These are phyloP conservation scores for Bombus balteatus DNA, from an alignment of 1,140 invertebrate genomes.

Conservation along the genomic window DNA sequence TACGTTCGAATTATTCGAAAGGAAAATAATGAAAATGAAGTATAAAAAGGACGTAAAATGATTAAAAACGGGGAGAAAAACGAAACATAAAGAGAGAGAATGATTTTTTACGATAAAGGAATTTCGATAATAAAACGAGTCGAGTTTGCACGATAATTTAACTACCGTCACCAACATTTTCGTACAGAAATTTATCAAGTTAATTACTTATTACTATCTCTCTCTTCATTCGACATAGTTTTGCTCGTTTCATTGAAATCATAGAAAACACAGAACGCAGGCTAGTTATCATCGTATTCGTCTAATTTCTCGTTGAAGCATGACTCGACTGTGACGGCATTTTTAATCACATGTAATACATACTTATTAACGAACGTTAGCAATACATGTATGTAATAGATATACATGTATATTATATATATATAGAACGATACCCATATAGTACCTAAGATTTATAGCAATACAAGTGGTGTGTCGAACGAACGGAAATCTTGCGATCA, in stretches of 20 bases:
- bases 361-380: conserved; percentile 16
- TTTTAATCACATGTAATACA: not conserved
- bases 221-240: conserved; percentile 19
- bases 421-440: conserved; percentile 45
- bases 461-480: conserved; percentile 74
- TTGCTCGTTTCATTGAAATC: conserved; percentile 18
- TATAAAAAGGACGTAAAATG: not conserved
- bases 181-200: conserved; percentile 36
- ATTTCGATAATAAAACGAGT: conserved; percentile 69
- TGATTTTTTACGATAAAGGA: conserved; percentile 19
- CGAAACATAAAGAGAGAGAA: not conserved
- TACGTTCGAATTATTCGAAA: not conserved
- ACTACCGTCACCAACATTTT: conserved; percentile 73
- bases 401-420: not conserved
- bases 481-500: conserved; percentile 74
- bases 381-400: conserved; percentile 24
- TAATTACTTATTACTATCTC: conserved; percentile 33
- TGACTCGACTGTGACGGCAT: conserved; percentile 16
- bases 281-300: conserved; percentile 7
- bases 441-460: conserved; percentile 63
- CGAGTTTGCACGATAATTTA: conserved; percentile 70
- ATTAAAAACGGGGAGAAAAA: not conserved
- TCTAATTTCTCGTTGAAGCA: conserved; percentile 1
- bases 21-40: not conserved
- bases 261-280: conserved; percentile 14